Evolutionary conservation across 2,888 invertebrate species (phyloP).

Genomic region (Pomacea canaliculata): DNA sequence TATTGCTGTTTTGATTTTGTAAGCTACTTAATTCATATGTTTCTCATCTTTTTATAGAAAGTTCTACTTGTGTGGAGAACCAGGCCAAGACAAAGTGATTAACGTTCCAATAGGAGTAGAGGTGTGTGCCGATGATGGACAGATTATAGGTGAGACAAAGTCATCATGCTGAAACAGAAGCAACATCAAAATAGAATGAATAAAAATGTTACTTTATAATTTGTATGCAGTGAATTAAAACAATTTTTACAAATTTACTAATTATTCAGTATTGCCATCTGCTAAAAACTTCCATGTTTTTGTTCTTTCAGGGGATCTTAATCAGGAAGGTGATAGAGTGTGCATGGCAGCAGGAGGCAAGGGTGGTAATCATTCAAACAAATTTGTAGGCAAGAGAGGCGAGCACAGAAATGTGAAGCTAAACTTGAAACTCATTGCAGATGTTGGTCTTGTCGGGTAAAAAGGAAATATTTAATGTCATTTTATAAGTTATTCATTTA

Average conservation of each 20-base stretch:
- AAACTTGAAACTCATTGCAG: slow-evolving; percentile 93
- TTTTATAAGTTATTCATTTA: not conserved
- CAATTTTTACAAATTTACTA: too few species aligned
- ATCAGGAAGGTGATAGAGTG: slow-evolving; percentile 56
- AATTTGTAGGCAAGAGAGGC: slow-evolving; percentile 83
- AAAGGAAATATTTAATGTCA: not conserved
- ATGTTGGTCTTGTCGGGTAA: slow-evolving; percentile 88
- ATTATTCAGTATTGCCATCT: too few species aligned
- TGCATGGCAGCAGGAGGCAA: slow-evolving; percentile 74
- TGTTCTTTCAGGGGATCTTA: slow-evolving; percentile 55
- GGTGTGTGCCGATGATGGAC: slow-evolving; percentile 78
- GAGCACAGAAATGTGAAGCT: slow-evolving; percentile 80
- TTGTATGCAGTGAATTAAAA: too few species aligned
- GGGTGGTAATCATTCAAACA: slow-evolving; percentile 84
- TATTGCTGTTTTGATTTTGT: not conserved
- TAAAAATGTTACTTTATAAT: too few species aligned
- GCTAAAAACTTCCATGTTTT: too few species aligned
- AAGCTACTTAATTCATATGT: not conserved
- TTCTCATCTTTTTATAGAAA: slow-evolving; percentile 67
- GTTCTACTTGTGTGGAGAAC: slow-evolving; percentile 73
- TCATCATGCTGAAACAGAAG: too few species aligned
- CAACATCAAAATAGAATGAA: too few species aligned
- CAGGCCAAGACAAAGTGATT: slow-evolving; percentile 80
- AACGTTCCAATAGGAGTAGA: slow-evolving; percentile 87
- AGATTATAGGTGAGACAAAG: slow-evolving; percentile 74